These are phyloP conservation scores for Malthinus seriepunctatus DNA, from an alignment of 2,888 invertebrate species.

Conservation along the genomic window DNA sequence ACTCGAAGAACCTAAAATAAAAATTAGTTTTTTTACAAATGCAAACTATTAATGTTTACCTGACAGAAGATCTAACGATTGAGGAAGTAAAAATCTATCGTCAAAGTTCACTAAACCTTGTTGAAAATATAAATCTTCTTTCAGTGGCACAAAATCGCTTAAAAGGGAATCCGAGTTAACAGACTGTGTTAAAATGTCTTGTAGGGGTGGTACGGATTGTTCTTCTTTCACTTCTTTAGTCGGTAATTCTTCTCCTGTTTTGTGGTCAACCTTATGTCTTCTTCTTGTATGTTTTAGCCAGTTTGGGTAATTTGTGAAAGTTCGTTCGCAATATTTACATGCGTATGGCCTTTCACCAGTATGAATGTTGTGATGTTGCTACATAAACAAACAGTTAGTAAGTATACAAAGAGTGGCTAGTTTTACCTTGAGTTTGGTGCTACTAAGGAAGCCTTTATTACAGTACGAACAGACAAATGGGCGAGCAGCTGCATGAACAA, in stretches of 20 bases:
- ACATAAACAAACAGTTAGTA: constrained; percentile 34
- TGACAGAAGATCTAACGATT: constrained; percentile 42
- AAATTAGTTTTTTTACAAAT: neutral
- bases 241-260: constrained; percentile 46
- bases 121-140: constrained; percentile 46
- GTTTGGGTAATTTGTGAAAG: constrained; percentile 62
- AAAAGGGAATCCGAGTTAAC: constrained; percentile 33
- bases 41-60: constrained; percentile 30
- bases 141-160: constrained; percentile 40
- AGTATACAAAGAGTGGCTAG: neutral
- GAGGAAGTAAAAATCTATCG: constrained; percentile 42
- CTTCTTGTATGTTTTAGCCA: constrained; percentile 63
- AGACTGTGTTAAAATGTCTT: constrained; percentile 10
- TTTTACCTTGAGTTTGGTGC: constrained; percentile 57
- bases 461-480: constrained; percentile 61
- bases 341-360: constrained; percentile 60
- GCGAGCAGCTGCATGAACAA: constrained; percentile 59
- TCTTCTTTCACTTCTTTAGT: constrained; percentile 37
- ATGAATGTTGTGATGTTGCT: constrained; percentile 63
- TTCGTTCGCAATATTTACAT: constrained; percentile 60
- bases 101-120: constrained; percentile 44
- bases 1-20: constrained; percentile 33
- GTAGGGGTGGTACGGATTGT: constrained; percentile 4
- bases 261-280: constrained; percentile 57
- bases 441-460: constrained; percentile 62